A percentile compares a stretch with the other conserved stretches of the same genome.
phyloP scores from a whole-genome alignment of 2,888 invertebrate species.

The Phytoseiulus persimilis region DNA sequence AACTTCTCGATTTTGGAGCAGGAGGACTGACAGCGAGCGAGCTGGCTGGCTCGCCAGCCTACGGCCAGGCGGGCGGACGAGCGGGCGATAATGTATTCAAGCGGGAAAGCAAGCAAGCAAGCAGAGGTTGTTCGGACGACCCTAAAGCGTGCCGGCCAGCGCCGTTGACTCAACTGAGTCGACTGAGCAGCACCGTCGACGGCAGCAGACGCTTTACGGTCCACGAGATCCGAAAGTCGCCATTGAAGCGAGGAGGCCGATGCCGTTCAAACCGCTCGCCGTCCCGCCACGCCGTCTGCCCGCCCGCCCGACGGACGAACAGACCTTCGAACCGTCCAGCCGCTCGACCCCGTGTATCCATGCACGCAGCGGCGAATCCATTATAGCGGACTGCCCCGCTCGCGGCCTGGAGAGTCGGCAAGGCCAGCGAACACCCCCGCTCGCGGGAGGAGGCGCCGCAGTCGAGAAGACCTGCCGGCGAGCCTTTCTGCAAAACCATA shows the following conservation, averaged over 20 bases:
- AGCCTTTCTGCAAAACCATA: neutral
- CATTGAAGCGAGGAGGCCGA: neutral
- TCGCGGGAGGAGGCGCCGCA: neutral
- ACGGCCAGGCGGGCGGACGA: neutral
- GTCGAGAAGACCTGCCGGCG: neutral
- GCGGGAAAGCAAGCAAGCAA: neutral
- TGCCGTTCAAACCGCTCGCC: neutral
- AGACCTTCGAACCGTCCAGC: neutral
- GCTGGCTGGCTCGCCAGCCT: neutral
- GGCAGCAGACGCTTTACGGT: neutral
- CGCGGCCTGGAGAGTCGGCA: neutral
- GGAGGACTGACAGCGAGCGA: neutral
- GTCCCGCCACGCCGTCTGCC: neutral
- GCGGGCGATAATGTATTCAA: neutral
- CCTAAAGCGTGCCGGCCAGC: neutral
- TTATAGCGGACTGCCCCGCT: neutral
- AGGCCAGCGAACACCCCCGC: neutral
- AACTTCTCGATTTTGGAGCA: neutral
- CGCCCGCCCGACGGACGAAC: neutral
- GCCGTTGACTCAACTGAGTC: neutral
- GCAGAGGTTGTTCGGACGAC: conserved; percentile 5
- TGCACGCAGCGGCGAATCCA: neutral
- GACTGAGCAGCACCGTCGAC: neutral
- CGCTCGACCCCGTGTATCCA: neutral
- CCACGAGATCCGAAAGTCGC: conserved; percentile 5